These are phyloP conservation scores for Quadriops clusia DNA, from an alignment of 2,888 invertebrate genomes.

Conservation along the genomic window DNA sequence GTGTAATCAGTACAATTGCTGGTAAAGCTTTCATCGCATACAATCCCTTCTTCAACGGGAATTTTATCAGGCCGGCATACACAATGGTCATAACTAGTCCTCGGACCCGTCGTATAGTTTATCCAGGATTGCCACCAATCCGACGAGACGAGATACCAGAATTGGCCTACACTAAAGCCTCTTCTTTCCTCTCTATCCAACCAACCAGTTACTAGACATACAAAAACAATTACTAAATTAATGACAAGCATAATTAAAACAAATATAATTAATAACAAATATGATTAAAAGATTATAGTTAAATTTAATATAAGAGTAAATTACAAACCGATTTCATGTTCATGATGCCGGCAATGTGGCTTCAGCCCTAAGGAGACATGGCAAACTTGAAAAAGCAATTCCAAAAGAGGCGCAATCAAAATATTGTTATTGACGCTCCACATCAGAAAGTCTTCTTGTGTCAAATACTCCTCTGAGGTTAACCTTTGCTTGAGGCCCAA, in stretches of 20 bases:
- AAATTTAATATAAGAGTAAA: background rate
- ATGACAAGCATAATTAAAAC: no score
- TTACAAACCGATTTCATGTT: constrained; percentile 55
- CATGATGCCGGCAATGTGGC: constrained; percentile 70
- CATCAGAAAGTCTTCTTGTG: constrained; percentile 76
- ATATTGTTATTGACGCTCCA: constrained; percentile 63
- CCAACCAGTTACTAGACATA: constrained; percentile 63
- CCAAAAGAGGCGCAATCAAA: constrained; percentile 56
- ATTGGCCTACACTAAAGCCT: constrained; percentile 68
- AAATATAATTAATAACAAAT: constrained; percentile 3
- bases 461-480: constrained; percentile 35
- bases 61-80: constrained; percentile 33
- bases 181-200: constrained; percentile 62
- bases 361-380: constrained; percentile 77
- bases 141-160: constrained; percentile 77
- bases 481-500: constrained; percentile 45
- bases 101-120: constrained; percentile 46
- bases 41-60: constrained; percentile 49
- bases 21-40: constrained; percentile 59
- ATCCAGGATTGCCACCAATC: constrained; percentile 83
- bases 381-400: constrained; percentile 68
- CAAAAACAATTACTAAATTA: constrained; percentile 6
- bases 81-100: constrained; percentile 34
- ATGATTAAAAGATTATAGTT: background rate
- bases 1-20: constrained; percentile 37